These are phyloP conservation scores for Cordilura impudica DNA, from an alignment of 2,888 invertebrate genomes.

Conservation along the genomic window DNA sequence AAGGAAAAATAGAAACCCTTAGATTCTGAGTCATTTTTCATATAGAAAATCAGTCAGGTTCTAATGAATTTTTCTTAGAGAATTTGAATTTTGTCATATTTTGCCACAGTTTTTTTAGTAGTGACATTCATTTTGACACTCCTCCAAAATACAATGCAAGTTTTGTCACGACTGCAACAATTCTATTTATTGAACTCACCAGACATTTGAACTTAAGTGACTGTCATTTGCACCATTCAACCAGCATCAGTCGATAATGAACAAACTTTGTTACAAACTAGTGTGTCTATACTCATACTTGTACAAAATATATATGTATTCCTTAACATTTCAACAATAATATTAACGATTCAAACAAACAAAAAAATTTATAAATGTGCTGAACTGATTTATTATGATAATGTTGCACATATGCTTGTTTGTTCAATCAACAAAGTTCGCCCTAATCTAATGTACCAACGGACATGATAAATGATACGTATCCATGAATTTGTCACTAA, in stretches of 20 bases:
- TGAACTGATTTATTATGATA: conserved; percentile 55
- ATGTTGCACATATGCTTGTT: conserved; percentile 48
- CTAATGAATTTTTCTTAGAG: too few species aligned
- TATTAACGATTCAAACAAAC: too few species aligned
- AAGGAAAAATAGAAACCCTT: too few species aligned
- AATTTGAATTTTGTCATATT: neutral
- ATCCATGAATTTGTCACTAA: conserved; percentile 44
- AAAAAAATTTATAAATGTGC: conserved; percentile 16
- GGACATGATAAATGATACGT: conserved; percentile 18
- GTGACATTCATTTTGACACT: conserved; percentile 63
- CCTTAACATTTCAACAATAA: neutral
- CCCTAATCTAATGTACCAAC: conserved; percentile 15
- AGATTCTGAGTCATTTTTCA: too few species aligned
- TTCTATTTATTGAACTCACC: conserved; percentile 36
- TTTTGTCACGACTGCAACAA: conserved; percentile 53
- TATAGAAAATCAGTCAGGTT: too few species aligned
- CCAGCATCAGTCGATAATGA: conserved; percentile 54
- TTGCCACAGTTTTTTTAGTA: neutral
- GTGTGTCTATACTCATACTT: too few species aligned
- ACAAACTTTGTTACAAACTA: conserved; percentile 33
- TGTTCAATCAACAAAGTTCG: conserved; percentile 51
- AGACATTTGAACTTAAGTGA: conserved; percentile 54
- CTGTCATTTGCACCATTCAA: conserved; percentile 58
- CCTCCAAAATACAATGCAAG: conserved; percentile 57
- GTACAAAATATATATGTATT: neutral